Evolutionary conservation across 2,113 vertebrate species (phyloP), one percentile per base, ranked within the genome.

Genomic region (Rhynchomys soricoides): DNA sequence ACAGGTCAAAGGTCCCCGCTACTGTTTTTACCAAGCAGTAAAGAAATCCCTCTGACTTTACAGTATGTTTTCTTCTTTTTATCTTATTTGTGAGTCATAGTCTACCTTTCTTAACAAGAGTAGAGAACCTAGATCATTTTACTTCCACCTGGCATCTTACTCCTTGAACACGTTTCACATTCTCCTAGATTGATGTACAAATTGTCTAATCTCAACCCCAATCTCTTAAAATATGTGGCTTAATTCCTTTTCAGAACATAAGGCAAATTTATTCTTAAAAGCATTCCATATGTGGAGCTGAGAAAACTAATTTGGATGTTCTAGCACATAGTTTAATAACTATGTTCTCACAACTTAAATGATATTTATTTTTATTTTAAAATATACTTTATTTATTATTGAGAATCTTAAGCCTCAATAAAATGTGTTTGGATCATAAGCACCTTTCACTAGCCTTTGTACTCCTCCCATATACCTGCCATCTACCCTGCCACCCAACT

Each of bases 251-350:
- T 89, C 40, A 88, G 8, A 83, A 82, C n/a, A 66, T 19, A 66
- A 92, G 37, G 45, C 24, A 68, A 88, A 74, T 45, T 45, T 95
- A n/a, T 89, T 74, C 68, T 74, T 75, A 24, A 55, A 93, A 75
- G 43, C 62, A 24, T 52, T 62, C 26, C 55, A 68, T 66, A 81
- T 43, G 37, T 74, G 59, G 66, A 59, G 86, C 55, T 75, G 10
- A 81, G 74, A 88, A 74, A 62, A n/a, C 21, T 74, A 82, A 88
- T 92, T 92, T 82, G 57, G 55, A 9, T 59, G 82, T 66, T 10
- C n/a, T 31, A 81, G 24, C 29, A 95, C 31, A 34, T 17, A 43
- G 34, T 64, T 55, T 81, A 79, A 79, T 71, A 91, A 87, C 34
- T 43, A 64, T 81, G 52, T 87, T 31, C 37, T 71, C 21, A 52